A percentile compares a stretch with the other conserved stretches of the same genome.
These are phyloP conservation scores for Temnothorax curvispinosus DNA, from an alignment of 1,140 invertebrate genomes.

Conservation along the genomic window DNA sequence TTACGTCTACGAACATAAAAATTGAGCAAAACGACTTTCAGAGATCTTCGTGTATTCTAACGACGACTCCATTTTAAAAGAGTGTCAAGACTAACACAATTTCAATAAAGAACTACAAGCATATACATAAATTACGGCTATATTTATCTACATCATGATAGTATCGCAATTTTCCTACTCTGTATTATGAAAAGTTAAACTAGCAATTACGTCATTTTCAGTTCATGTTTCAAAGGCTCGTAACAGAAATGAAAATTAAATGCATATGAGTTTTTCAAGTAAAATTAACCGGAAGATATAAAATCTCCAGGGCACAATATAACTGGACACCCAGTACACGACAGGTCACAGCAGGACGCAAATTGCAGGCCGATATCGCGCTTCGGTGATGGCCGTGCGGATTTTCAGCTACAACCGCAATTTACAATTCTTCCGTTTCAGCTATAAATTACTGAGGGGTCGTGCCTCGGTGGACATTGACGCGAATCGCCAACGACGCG, in stretches of 20 bases:
- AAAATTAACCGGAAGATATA: not conserved
- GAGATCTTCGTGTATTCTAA: not conserved
- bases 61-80: not conserved
- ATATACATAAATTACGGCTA: not conserved
- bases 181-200: not conserved
- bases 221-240: not conserved
- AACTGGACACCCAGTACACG: not conserved
- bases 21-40: not conserved
- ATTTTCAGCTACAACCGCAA: slow-evolving; percentile 40
- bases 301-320: not conserved
- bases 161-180: not conserved
- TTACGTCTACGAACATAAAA: slow-evolving; percentile 1
- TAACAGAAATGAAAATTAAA: not conserved
- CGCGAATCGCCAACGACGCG: slow-evolving; percentile 21
- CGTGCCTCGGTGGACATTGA: slow-evolving; percentile 31
- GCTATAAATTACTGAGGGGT: slow-evolving; percentile 40
- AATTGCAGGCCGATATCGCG: slow-evolving; percentile 27
- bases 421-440: slow-evolving; percentile 40
- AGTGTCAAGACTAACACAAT: not conserved
- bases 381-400: not conserved
- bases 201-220: not conserved
- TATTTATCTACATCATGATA: not conserved
- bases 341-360: not conserved
- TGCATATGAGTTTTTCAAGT: not conserved
- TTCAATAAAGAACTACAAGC: not conserved